phyloP scores from a whole-genome alignment of 2,888 invertebrate species.

The Biston betularia region DNA sequence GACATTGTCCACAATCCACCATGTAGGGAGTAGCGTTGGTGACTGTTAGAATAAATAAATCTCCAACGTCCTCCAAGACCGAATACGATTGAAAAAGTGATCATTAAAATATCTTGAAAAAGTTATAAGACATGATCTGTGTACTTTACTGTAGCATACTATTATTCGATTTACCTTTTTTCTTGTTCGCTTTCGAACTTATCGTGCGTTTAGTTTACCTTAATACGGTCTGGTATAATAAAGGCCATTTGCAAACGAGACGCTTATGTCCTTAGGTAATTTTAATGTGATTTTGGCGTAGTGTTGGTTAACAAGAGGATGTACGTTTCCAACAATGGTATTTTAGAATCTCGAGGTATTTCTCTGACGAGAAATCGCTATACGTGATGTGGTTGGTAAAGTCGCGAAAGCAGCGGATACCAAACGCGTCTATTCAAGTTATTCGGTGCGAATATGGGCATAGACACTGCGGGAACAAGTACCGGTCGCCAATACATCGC shows the following conservation, averaged over 20 bases:
- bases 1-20: constrained; percentile 61
- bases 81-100: constrained; percentile 59
- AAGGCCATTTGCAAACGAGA: constrained; percentile 26
- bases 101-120: constrained; percentile 66
- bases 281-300: constrained; percentile 33
- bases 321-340: constrained; percentile 61
- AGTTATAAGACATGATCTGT: constrained; percentile 47
- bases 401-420: constrained; percentile 58
- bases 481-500: constrained; percentile 44
- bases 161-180: constrained; percentile 35
- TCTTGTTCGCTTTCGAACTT: constrained; percentile 35
- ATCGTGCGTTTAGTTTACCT: constrained; percentile 30
- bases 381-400: constrained; percentile 69
- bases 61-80: constrained; percentile 55
- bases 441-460: constrained; percentile 65
- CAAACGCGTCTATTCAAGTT: constrained; percentile 61
- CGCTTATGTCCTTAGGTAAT: constrained; percentile 13
- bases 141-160: constrained; percentile 19
- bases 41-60: constrained; percentile 69
- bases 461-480: constrained; percentile 53
- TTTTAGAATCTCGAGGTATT: constrained; percentile 63
- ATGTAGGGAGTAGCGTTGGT: constrained; percentile 61
- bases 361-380: constrained; percentile 61
- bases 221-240: constrained; percentile 12
- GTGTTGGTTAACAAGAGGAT: constrained; percentile 44